Percentiles rank a stretch among this genome's conserved stretches.
Conservation (phyloP, 2,888 invertebrate species). For the Scaptomyza cyrtandrae region DNA sequence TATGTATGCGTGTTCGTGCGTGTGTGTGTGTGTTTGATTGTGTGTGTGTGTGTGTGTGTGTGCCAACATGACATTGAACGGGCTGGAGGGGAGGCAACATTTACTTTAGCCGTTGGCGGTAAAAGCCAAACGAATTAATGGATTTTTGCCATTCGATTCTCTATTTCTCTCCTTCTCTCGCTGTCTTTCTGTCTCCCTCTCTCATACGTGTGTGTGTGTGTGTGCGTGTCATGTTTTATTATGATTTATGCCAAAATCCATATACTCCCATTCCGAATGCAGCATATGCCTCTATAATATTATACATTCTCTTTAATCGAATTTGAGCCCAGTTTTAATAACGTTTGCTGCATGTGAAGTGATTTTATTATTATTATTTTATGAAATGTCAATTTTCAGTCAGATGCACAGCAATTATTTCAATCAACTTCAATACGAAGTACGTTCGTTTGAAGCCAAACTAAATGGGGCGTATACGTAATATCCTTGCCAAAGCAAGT, state of each 20-base stretch:
- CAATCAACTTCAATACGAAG: background rate
- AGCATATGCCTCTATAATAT: background rate
- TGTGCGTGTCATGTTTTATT: background rate
- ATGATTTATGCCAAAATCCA: slow-evolving; percentile 30
- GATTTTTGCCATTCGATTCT: slow-evolving; percentile 42
- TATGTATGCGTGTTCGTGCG: background rate
- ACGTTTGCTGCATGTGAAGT: slow-evolving; percentile 23
- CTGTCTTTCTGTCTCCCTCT: background rate
- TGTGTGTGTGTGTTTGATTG: too few species aligned
- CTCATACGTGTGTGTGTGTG: background rate
- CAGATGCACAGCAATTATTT: slow-evolving; percentile 13
- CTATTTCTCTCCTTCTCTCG: slow-evolving; percentile 1
- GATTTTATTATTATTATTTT: slow-evolving; percentile 30
- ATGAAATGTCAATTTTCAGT: slow-evolving; percentile 12
- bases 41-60: background rate
- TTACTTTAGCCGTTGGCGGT: slow-evolving; percentile 26
- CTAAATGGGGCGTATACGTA: slow-evolving; percentile 27
- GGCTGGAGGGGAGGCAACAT: background rate
- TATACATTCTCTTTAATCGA: slow-evolving; percentile 6
- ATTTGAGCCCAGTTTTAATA: background rate
- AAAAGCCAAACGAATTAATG: slow-evolving; percentile 53
- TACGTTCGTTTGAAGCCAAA: background rate
- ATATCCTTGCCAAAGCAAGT: background rate
- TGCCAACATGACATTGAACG: background rate
- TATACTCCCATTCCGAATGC: background rate